Percentiles rank a stretch among this genome's conserved stretches.
Conservation (phyloP, 2,113 vertebrate genomes). For the Cyrtonyx montezumae region DNA sequence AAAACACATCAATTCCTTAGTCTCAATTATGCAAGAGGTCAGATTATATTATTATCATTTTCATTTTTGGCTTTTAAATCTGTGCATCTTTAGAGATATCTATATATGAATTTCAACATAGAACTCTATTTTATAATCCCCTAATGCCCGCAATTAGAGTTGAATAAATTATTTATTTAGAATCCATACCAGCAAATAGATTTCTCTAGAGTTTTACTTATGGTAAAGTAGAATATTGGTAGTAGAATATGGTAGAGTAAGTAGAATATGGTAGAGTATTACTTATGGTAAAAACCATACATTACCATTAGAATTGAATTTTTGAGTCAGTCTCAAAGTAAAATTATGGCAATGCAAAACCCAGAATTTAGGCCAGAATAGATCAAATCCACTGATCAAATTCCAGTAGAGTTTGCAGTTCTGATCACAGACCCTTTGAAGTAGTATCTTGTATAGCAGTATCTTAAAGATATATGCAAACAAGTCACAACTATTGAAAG, state of each 20-base stretch:
- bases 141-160: neutral
- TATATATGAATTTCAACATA: neutral
- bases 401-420: neutral
- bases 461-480: neutral
- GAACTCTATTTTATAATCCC: neutral
- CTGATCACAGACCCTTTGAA: neutral
- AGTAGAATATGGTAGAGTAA: too few relatives aligned
- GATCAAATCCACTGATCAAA: neutral
- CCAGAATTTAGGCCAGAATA: neutral
- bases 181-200: neutral
- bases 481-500: neutral
- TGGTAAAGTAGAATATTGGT: too few relatives aligned
- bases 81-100: neutral
- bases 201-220: slow-evolving; percentile 8
- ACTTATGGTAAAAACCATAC: neutral
- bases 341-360: neutral
- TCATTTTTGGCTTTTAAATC: neutral
- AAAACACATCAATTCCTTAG: neutral
- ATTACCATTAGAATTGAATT: neutral
- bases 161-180: neutral
- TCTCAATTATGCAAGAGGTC: neutral
- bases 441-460: neutral
- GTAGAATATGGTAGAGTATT: too few relatives aligned
- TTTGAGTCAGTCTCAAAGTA: neutral
- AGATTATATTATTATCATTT: neutral